These are phyloP conservation scores for Semnopithecus entellus DNA, from an alignment of 2,113 vertebrate species.

Conservation along the genomic window DNA sequence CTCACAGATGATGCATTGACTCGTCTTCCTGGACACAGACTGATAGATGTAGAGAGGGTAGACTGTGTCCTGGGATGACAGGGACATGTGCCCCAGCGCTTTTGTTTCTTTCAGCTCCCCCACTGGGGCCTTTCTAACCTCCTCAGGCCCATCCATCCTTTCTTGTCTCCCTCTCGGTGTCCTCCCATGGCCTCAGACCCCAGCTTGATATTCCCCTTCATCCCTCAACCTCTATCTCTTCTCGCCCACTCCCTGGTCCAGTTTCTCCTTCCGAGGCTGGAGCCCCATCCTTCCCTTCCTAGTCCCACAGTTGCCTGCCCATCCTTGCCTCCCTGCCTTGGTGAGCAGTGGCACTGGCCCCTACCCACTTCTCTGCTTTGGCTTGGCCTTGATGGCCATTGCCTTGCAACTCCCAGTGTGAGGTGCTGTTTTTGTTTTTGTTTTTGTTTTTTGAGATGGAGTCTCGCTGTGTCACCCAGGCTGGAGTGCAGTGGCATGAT, in stretches of 20 bases:
- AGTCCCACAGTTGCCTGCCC: too few species aligned
- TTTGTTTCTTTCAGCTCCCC: not conserved
- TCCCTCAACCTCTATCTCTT: not conserved
- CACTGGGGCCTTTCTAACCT: not conserved
- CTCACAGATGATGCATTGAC: not conserved
- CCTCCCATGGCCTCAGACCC: not conserved
- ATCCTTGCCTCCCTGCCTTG: not conserved
- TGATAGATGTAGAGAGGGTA: not conserved
- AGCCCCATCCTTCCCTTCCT: not conserved
- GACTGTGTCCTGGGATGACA: not conserved
- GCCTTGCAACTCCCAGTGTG: not conserved
- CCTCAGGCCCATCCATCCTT: not conserved
- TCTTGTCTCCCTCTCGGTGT: not conserved
- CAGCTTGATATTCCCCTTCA: not conserved
- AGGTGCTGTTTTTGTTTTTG: not conserved
- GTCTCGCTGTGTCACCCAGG: too few species aligned
- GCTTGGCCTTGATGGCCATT: not conserved
- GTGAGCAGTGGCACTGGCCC: rapidly evolving
- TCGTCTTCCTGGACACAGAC: not conserved
- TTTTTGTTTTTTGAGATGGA: too few species aligned
- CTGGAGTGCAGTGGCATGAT: too few species aligned
- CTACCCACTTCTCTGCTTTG: not conserved
- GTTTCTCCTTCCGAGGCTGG: not conserved
- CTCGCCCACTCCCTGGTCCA: not conserved
- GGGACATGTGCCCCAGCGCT: not conserved